phyloP scores from a whole-genome alignment of 1,140 invertebrate species.

The Leptopilina boulardi region DNA sequence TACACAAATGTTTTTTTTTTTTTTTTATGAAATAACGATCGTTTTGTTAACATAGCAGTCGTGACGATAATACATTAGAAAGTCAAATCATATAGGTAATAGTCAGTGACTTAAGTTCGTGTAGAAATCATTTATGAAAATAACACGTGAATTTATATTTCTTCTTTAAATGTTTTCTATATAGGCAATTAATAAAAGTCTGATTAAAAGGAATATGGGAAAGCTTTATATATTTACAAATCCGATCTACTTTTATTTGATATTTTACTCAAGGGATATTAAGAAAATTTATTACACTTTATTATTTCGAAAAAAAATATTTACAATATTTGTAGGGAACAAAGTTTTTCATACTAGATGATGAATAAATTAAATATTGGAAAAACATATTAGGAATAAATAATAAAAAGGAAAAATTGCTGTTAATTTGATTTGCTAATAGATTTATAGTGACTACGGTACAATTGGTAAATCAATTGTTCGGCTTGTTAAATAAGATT shows the following conservation, averaged over 20 bases:
- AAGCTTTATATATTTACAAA: constrained; percentile 14
- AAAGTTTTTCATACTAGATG: no score
- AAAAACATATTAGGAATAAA: no score
- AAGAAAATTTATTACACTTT: background rate
- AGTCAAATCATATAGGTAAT: constrained; percentile 14
- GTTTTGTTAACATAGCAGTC: constrained; percentile 26
- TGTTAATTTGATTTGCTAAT: no score
- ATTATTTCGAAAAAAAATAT: no score
- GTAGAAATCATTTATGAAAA: constrained; percentile 6
- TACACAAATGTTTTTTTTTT: no score
- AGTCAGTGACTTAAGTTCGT: background rate
- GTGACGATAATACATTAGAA: constrained; percentile 24
- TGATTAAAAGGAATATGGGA: constrained; percentile 12
- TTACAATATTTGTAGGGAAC: no score
- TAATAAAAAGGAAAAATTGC: no score
- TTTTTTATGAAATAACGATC: constrained; percentile 24
- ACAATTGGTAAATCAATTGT: constrained; percentile 28
- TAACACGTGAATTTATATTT: constrained; percentile 16
- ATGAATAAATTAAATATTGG: no score
- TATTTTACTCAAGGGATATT: background rate
- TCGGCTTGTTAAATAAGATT: constrained; percentile 15
- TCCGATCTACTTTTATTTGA: constrained; percentile 25
- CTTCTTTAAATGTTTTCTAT: background rate
- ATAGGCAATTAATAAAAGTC: constrained; percentile 28
- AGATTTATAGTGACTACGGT: background rate